These are phyloP conservation scores for Bucorvus abyssinicus DNA, from an alignment of 2,797 vertebrate species.

Conservation along the genomic window DNA sequence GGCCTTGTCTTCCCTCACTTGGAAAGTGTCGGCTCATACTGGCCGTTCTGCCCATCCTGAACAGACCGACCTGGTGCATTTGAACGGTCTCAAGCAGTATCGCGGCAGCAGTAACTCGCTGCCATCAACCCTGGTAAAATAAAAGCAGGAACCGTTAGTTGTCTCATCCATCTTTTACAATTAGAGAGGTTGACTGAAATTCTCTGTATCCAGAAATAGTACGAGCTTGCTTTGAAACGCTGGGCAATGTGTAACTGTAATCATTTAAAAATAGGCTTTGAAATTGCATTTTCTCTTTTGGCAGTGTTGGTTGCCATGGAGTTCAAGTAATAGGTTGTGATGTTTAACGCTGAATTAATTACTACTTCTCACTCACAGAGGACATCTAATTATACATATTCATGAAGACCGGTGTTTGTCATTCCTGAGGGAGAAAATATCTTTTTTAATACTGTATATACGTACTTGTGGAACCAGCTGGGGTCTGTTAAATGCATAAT, in stretches of 20 bases:
- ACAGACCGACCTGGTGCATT: background rate
- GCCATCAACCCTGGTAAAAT: background rate
- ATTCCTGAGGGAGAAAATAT: constrained; percentile 60
- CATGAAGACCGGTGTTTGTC: constrained; percentile 71
- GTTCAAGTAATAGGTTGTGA: constrained; percentile 84
- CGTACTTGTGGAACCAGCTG: background rate
- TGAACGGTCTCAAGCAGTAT: background rate
- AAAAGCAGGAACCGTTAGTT: background rate
- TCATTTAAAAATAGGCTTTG: constrained; percentile 76
- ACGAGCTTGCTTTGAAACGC: constrained; percentile 64
- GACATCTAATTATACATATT: constrained; percentile 85
- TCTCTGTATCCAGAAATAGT: constrained; percentile 65
- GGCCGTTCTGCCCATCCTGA: background rate
- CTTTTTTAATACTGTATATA: constrained; percentile 10
- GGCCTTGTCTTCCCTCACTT: background rate
- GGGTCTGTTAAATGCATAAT: constrained; percentile 22
- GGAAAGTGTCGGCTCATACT: background rate
- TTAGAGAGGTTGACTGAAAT: constrained; percentile 48
- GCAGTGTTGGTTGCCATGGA: constrained; percentile 79
- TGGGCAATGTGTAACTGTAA: constrained; percentile 71
- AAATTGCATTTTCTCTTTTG: constrained; percentile 78
- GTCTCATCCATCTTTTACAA: background rate
- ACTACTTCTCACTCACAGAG: constrained; percentile 81
- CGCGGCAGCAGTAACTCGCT: background rate
- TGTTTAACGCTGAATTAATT: constrained; percentile 86